A percentile compares a stretch with the other conserved stretches of the same genome.
phyloP scores from a whole-genome alignment of 2,888 invertebrate species.

The Villa cingulata region DNA sequence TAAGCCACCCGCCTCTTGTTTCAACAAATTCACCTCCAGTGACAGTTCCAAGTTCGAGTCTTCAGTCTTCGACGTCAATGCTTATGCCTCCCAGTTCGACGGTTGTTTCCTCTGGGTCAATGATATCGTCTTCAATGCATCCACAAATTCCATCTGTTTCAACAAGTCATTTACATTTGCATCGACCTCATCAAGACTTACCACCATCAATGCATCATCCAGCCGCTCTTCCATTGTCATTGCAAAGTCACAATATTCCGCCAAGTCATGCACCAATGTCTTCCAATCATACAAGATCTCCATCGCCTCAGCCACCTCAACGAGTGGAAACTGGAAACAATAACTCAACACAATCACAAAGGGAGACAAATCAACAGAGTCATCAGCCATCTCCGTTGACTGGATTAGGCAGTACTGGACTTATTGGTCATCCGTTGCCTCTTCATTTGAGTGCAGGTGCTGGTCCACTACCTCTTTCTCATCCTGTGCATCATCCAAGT shows the following conservation, averaged over 20 bases:
- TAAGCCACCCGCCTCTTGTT: constrained; percentile 24
- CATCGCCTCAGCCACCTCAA: constrained; percentile 22
- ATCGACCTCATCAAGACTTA: constrained; percentile 34
- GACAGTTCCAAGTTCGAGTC: constrained; percentile 13
- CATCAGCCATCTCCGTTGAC: constrained; percentile 33
- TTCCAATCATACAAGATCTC: constrained; percentile 17
- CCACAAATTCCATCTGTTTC: constrained; percentile 16
- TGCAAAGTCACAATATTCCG: constrained; percentile 24
- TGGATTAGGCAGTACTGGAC: constrained; percentile 24
- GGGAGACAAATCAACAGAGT: constrained; percentile 13
- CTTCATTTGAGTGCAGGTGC: constrained; percentile 30
- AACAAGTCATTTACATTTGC: constrained; percentile 25
- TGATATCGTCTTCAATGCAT: constrained; percentile 23
- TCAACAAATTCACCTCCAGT: constrained; percentile 21
- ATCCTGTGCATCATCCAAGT: constrained; percentile 23
- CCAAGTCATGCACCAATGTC: constrained; percentile 14
- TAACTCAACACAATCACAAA: constrained; percentile 5
- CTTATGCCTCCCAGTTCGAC: constrained; percentile 36
- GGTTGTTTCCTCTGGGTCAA: constrained; percentile 18
- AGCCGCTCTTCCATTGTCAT: constrained; percentile 28
- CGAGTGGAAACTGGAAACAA: constrained; percentile 22
- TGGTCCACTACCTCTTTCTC: constrained; percentile 21
- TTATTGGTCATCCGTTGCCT: constrained; percentile 33
- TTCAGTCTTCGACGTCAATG: constrained; percentile 33
- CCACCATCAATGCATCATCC: constrained; percentile 34